Conservation (phyloP, 2,888 invertebrate genomes). For the Conus canariensis region DNA sequence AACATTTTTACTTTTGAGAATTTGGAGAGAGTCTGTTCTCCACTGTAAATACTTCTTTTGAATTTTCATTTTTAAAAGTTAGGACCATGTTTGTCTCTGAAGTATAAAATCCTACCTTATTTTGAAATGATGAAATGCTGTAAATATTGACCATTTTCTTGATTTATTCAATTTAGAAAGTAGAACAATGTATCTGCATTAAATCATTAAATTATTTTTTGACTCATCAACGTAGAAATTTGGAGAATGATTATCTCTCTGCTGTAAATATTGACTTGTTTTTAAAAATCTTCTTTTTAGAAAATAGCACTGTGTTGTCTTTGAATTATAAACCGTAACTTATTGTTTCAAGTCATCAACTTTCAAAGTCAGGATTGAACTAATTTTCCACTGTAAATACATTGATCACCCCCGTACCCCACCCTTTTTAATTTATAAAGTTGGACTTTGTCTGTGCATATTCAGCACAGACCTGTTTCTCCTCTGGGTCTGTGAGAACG, state of each 20-base stretch:
- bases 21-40: not conserved
- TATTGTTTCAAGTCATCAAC: not conserved
- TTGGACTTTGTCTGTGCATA: constrained; percentile 10
- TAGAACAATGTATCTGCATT: not conserved
- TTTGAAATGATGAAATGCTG: constrained; percentile 19
- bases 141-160: not conserved
- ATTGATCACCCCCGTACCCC: not conserved
- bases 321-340: not conserved
- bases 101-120: not conserved
- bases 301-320: constrained; percentile 1
- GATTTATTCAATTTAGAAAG: not conserved
- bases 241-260: constrained; percentile 1
- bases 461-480: not conserved
- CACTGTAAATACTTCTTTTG: not conserved
- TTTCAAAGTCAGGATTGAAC: not conserved
- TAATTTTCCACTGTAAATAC: constrained; percentile 9
- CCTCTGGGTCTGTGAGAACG: not conserved
- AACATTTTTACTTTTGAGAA: not conserved
- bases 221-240: constrained; percentile 10
- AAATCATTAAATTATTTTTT: constrained; percentile 25
- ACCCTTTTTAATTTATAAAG: not conserved
- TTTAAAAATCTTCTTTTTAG: not conserved
- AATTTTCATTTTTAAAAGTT: not conserved
- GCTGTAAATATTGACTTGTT: constrained; percentile 17
- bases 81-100: constrained; percentile 24